Conservation (phyloP, 2,888 invertebrate species). For the Drosophila koepferae region DNA sequence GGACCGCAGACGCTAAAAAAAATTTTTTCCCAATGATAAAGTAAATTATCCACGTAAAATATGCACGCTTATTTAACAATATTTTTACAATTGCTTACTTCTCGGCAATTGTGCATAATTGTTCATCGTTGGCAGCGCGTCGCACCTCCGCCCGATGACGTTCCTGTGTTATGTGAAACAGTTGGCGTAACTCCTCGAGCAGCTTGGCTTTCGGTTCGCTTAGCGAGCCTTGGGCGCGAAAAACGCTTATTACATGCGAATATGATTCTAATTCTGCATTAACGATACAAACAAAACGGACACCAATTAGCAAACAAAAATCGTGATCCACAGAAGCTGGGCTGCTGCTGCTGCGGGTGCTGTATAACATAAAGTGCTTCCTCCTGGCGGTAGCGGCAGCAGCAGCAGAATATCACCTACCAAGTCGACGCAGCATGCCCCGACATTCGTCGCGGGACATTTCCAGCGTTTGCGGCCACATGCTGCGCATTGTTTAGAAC, state of each 20-base stretch:
- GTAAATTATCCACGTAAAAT: slow-evolving; percentile 1
- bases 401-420: slow-evolving; percentile 85
- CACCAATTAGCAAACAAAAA: slow-evolving; percentile 16
- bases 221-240: slow-evolving; percentile 96
- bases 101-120: slow-evolving; percentile 94
- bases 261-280: slow-evolving; percentile 94
- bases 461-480: slow-evolving; percentile 86
- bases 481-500: slow-evolving; percentile 68
- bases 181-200: slow-evolving; percentile 92
- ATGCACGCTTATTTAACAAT: slow-evolving; percentile 29
- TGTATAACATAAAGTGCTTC: slow-evolving; percentile 7
- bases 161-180: slow-evolving; percentile 94
- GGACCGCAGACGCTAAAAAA: slow-evolving; percentile 88
- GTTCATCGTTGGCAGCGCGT: slow-evolving; percentile 96
- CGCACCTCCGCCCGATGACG: slow-evolving; percentile 96
- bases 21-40: neutral
- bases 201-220: slow-evolving; percentile 93
- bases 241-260: slow-evolving; percentile 94
- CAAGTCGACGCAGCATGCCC: slow-evolving; percentile 93
- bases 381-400: slow-evolving; percentile 32
- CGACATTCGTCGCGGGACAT: slow-evolving; percentile 96
- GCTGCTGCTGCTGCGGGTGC: slow-evolving; percentile 4
- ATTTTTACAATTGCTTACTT: slow-evolving; percentile 88
- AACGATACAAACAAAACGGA: slow-evolving; percentile 37
- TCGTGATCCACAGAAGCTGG: neutral